Evolutionary conservation across 2,888 invertebrate species (phyloP), one percentile per base, ranked within the genome.

Genomic region (Pterostichus madidus): DNA sequence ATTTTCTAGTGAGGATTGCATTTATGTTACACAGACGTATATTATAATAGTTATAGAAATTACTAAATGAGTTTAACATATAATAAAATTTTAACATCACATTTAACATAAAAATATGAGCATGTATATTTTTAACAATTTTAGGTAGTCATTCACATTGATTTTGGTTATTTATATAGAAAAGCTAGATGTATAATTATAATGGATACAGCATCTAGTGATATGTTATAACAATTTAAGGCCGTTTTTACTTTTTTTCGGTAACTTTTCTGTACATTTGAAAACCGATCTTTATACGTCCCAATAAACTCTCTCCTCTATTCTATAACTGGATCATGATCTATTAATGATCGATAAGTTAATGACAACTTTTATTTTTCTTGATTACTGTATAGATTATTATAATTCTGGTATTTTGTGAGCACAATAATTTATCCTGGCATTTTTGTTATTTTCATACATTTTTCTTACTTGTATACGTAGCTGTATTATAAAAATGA

Each of bases 221-320:
- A 78, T 78, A 79, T 79, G 61, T 83, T 73, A 79, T 71, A 78
- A 77, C 68, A 83, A 71, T 83, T 83, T 80, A 84, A 80, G 77
- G 75, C 75, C 79, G 75, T 79, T 56, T 77, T 71, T 32, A 44
- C n/a, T 73, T 24, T 46, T 6, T 78, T n/a, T 71, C 64, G 31
- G 49, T 76, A 35, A 31, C 61, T 39, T 61, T 81, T 32, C 75
- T 24, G 75, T 24, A 44, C 71, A 13, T 64, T 7, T 13, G 6
- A 56, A 24, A 3, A 24, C 3, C 3, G 24, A 24, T 24, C 24
- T 24, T 24, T 24, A 1, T 24, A 24, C 24, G 2, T 24, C 24
- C 24, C 24, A 3, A 24, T 24, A 24, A 2, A n/a, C n/a, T n/a
- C n/a, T n/a, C n/a, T n/a, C n/a, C n/a, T n/a, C n/a, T n/a, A n/a